phyloP scores from a whole-genome alignment of 2,888 invertebrate genomes.

The Tachina lurida region DNA sequence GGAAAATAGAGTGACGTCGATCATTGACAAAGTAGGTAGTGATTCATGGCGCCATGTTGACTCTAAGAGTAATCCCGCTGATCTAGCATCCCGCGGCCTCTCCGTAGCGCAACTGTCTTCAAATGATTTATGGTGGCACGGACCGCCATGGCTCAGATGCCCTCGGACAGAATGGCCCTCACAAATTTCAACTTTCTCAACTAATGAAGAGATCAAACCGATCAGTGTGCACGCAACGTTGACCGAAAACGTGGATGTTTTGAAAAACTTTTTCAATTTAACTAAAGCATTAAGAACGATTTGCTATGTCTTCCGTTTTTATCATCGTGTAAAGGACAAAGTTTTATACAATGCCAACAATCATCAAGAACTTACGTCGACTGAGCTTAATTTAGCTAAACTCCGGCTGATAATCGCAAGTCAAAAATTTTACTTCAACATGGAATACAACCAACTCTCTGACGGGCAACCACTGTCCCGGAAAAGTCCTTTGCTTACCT shows the following conservation, averaged over 20 bases:
- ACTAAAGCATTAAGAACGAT: too few relatives aligned
- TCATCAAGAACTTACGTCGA: background rate
- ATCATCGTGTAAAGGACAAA: background rate
- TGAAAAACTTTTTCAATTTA: too few relatives aligned
- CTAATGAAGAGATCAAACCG: too few relatives aligned
- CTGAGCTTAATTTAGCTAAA: background rate
- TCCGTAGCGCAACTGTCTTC: background rate
- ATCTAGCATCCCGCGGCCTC: background rate
- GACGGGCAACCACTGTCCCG: background rate
- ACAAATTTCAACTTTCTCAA: background rate
- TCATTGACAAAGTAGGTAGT: too few relatives aligned
- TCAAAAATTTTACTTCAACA: background rate
- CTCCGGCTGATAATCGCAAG: background rate
- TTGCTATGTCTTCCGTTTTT: background rate
- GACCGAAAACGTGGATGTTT: too few relatives aligned
- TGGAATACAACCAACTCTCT: background rate
- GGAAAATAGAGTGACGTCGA: too few relatives aligned
- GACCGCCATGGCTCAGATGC: background rate
- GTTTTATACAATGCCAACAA: background rate
- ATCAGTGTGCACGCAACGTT: too few relatives aligned
- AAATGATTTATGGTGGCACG: conserved; percentile 1
- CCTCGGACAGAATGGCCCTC: background rate
- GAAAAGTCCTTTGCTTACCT: background rate
- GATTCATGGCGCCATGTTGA: too few relatives aligned
- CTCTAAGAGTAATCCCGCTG: too few relatives aligned